Conservation (phyloP, 1,140 invertebrate genomes). For the Lerema accius region DNA sequence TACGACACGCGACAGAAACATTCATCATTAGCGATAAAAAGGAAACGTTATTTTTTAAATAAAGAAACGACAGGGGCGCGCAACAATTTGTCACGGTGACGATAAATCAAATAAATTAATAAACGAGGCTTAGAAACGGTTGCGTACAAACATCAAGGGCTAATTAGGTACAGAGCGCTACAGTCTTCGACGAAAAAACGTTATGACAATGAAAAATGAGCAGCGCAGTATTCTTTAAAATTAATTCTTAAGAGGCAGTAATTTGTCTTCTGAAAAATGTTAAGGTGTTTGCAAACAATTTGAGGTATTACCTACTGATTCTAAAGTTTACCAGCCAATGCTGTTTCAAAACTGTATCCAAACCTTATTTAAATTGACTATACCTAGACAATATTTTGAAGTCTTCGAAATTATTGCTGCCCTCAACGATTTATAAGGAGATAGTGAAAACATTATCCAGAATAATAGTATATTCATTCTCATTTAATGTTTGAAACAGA, state of each 20-base stretch:
- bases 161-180: conserved; percentile 59
- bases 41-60: neutral
- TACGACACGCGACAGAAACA: no score
- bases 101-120: conserved; percentile 50
- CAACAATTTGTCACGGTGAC: conserved; percentile 41
- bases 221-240: conserved; percentile 60
- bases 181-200: conserved; percentile 46
- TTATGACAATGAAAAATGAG: conserved; percentile 66
- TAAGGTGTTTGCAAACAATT: conserved; percentile 9
- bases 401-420: no score
- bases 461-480: no score
- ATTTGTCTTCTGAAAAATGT: conserved; percentile 57
- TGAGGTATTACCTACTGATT: no score
- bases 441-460: no score
- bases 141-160: conserved; percentile 47
- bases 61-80: conserved; percentile 12
- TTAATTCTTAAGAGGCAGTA: conserved; percentile 68
- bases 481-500: no score
- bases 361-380: no score
- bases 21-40: no score
- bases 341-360: no score
- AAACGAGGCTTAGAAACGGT: conserved; percentile 45
- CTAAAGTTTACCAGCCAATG: no score
- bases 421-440: no score
- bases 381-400: no score